phyloP scores from a whole-genome alignment of 2,888 invertebrate genomes.

The Leptarthrus brevirostris region DNA sequence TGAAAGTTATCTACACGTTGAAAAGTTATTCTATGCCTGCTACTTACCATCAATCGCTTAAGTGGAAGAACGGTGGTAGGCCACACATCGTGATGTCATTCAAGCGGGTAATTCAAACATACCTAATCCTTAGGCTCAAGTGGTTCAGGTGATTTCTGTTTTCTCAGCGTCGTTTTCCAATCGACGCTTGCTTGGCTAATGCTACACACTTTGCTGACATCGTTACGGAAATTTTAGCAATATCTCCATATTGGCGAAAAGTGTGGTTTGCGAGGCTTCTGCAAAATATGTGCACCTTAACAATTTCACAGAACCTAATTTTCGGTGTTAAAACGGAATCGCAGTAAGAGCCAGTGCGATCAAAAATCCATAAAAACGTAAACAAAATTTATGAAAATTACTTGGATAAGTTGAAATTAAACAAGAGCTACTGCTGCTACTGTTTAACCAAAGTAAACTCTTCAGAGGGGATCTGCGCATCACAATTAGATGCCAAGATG shows the following conservation, averaged over 20 bases:
- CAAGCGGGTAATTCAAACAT: slow-evolving; percentile 65
- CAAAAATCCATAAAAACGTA: slow-evolving; percentile 24
- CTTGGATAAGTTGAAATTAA: slow-evolving; percentile 39
- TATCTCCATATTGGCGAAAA: too few relatives aligned
- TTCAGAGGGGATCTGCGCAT: slow-evolving; percentile 47
- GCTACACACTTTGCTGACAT: background rate
- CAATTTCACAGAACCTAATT: slow-evolving; percentile 4
- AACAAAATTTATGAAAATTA: slow-evolving; percentile 37
- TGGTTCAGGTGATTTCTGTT: slow-evolving; percentile 58
- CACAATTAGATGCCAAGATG: slow-evolving; percentile 47
- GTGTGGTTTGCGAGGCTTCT: background rate
- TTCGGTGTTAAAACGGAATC: slow-evolving; percentile 44
- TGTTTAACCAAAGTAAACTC: slow-evolving; percentile 53
- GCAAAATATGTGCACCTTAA: background rate
- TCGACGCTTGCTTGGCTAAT: background rate
- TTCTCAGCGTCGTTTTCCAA: slow-evolving; percentile 19
- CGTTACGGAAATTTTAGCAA: too few relatives aligned
- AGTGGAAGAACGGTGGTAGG: slow-evolving; percentile 47
- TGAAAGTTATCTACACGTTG: slow-evolving; percentile 24
- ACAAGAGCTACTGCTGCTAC: slow-evolving; percentile 50
- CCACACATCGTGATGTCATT: slow-evolving; percentile 57
- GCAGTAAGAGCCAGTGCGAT: background rate
- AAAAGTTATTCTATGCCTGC: slow-evolving; percentile 22
- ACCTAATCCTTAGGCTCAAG: slow-evolving; percentile 66
- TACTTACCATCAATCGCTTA: slow-evolving; percentile 32